phyloP scores from a whole-genome alignment of 2,113 vertebrate species.

The Pseudonaja textilis region DNA sequence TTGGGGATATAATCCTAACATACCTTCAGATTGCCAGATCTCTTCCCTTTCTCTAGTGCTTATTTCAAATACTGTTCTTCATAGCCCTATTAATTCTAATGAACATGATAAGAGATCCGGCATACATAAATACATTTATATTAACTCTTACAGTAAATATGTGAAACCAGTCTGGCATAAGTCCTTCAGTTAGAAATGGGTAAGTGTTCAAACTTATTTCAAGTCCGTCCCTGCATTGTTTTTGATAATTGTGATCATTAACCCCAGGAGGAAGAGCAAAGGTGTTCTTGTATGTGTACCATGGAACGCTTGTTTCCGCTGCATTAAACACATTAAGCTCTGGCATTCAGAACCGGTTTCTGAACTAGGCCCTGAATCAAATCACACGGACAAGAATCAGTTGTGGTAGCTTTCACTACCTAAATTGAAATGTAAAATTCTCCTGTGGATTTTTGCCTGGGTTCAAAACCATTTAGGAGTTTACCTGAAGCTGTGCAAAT shows the following conservation, averaged over 20 bases:
- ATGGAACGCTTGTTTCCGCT: neutral
- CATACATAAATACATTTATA: neutral
- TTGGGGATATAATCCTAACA: neutral
- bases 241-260: neutral
- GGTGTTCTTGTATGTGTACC: neutral
- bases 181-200: neutral
- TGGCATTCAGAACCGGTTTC: neutral
- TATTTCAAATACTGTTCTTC: neutral
- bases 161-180: neutral
- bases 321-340: neutral
- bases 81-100: neutral
- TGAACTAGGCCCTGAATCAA: neutral
- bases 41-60: neutral
- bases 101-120: neutral
- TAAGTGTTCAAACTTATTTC: neutral
- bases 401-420: neutral
- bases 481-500: neutral
- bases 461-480: neutral
- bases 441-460: neutral
- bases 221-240: neutral
- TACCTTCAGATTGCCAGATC: neutral
- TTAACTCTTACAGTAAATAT: neutral
- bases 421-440: neutral
- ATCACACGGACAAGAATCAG: neutral
- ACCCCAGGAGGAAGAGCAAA: neutral